A percentile compares a stretch with the other conserved stretches of the same genome.
Evolutionary conservation across 2,888 invertebrate species (phyloP).

Genomic region (Dynastes maya): DNA sequence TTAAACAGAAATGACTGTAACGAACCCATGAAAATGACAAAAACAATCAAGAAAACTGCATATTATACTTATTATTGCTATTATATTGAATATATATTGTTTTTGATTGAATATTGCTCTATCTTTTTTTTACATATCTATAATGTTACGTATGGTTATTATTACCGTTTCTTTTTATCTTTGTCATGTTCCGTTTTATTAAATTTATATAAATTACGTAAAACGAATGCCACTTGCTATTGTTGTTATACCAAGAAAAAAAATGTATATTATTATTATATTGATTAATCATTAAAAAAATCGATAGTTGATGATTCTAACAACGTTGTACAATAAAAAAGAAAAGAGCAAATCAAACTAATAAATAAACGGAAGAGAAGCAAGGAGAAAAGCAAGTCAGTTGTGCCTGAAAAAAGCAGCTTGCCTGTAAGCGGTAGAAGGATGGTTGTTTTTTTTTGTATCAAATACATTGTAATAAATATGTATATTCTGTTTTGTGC

Average conservation of each 20-base stretch:
- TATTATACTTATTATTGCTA: background rate
- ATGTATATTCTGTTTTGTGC: constrained; percentile 22
- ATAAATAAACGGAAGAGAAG: constrained; percentile 19
- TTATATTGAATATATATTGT: constrained; percentile 3
- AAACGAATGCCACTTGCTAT: constrained; percentile 49
- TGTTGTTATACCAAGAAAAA: constrained; percentile 9
- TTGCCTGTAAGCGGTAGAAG: constrained; percentile 40
- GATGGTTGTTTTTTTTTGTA: constrained; percentile 11
- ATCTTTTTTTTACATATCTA: constrained; percentile 22
- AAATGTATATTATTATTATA: constrained; percentile 9
- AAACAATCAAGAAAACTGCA: background rate
- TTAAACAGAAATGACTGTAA: constrained; percentile 6
- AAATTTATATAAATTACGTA: constrained; percentile 27
- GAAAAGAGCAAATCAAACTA: constrained; percentile 13
- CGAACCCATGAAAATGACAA: constrained; percentile 15
- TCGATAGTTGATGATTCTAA: too few relatives aligned
- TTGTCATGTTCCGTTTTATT: constrained; percentile 23
- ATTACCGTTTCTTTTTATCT: constrained; percentile 26
- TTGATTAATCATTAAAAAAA: constrained; percentile 19
- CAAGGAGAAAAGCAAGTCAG: constrained; percentile 32
- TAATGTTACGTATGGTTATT: background rate
- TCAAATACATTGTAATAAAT: constrained; percentile 33
- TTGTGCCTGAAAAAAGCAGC: constrained; percentile 50
- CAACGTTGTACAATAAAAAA: background rate
- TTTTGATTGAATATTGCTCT: constrained; percentile 15